Evolutionary conservation across 2,113 vertebrate genomes (phyloP).

Genomic region (Cynoglossus semilaevis): DNA sequence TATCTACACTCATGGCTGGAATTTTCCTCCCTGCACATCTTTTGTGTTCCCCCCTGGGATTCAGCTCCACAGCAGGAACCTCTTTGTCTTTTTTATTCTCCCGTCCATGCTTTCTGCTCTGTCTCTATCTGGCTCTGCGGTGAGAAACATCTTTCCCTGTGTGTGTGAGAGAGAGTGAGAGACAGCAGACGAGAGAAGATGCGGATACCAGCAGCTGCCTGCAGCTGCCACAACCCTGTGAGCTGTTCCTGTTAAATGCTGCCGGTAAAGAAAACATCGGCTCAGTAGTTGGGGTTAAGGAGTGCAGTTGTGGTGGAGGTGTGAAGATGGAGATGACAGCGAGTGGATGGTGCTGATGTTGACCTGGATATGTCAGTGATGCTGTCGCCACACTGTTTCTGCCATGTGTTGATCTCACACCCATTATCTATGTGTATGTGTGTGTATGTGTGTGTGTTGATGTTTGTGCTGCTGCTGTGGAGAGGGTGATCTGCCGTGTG

Average conservation of each 20-base stretch:
- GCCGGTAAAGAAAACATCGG: slow-evolving; percentile 44
- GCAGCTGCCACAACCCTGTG: slow-evolving; percentile 44
- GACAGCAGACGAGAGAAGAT: slow-evolving; percentile 47
- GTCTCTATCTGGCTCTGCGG: slow-evolving; percentile 31
- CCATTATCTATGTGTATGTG: neutral
- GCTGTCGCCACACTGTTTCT: slow-evolving; percentile 20
- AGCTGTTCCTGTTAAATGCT: slow-evolving; percentile 38
- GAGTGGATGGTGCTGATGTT: slow-evolving; percentile 33
- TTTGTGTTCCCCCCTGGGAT: slow-evolving; percentile 8
- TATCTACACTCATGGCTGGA: slow-evolving; percentile 34
- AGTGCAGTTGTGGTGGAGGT: slow-evolving; percentile 29
- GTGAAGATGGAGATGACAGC: slow-evolving; percentile 22
- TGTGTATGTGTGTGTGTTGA: slow-evolving; percentile 14
- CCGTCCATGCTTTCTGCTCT: neutral
- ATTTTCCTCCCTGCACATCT: slow-evolving; percentile 25
- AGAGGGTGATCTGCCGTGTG: slow-evolving; percentile 10
- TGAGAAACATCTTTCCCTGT: slow-evolving; percentile 38
- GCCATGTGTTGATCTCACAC: slow-evolving; percentile 7
- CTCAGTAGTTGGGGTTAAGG: neutral
- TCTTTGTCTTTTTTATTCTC: neutral
- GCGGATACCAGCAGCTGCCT: slow-evolving; percentile 47
- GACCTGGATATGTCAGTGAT: slow-evolving; percentile 48
- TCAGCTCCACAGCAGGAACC: slow-evolving; percentile 4
- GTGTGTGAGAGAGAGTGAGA: slow-evolving; percentile 3
- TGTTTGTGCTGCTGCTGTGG: slow-evolving; percentile 15